Conservation (phyloP, 2,113 vertebrate species). For the cattle (Bos taurus) region ARS-UCD2.0 NC_037351.1:46404001-46404500, state of each 20-base stretch:
- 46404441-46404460: not conserved
- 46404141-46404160: not conserved
- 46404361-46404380: not conserved
- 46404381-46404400: not conserved
- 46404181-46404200: not conserved
- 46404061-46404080: not conserved
- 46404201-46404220: not conserved
- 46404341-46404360: not conserved
- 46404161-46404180: not conserved
- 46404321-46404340: not conserved
- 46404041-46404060: not conserved
- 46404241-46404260: not conserved
- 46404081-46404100: not conserved
- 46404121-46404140: not conserved
- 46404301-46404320: not conserved
- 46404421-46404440: not conserved
- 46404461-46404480: not conserved
- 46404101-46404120: not conserved
- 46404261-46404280: not conserved
- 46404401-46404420: not conserved
- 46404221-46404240: not conserved
- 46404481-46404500: not conserved
- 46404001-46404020: not conserved
- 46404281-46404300: not conserved
- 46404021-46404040: not conserved